A percentile compares a stretch with the other conserved stretches of the same genome.
phyloP scores from a whole-genome alignment of 2,888 invertebrate genomes.

The Callimorpha dominula region DNA sequence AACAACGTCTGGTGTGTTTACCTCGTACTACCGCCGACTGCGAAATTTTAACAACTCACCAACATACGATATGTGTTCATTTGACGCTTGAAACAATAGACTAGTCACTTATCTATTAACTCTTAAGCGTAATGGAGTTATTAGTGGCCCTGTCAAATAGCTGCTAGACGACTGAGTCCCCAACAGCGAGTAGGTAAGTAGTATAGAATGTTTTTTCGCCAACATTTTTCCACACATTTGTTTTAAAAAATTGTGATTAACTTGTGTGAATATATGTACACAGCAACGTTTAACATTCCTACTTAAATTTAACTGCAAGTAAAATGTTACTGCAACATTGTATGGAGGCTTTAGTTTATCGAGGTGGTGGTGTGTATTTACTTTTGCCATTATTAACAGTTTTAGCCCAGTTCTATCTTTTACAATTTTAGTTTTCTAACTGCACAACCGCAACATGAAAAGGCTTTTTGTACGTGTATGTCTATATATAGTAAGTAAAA shows the following conservation, averaged over 20 bases:
- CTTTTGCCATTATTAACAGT: not conserved
- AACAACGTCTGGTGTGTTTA: constrained; percentile 75
- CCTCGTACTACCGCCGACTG: constrained; percentile 62
- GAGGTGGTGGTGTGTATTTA: not conserved
- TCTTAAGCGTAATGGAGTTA: constrained; percentile 39
- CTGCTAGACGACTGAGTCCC: not conserved
- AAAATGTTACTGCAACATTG: not conserved
- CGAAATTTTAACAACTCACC: constrained; percentile 63
- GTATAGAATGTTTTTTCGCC: not conserved
- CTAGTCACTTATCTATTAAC: constrained; percentile 29
- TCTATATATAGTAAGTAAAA: not conserved
- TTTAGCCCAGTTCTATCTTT: not conserved
- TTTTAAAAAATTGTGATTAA: not conserved
- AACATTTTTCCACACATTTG: not conserved
- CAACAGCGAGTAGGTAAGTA: not conserved
- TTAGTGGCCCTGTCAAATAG: constrained; percentile 39
- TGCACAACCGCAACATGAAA: not conserved
- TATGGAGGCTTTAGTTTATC: not conserved
- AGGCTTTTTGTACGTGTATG: not conserved
- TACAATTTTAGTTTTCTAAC: not conserved
- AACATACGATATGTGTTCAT: constrained; percentile 31
- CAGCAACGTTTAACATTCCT: not conserved
- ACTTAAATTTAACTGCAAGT: not conserved
- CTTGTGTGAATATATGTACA: not conserved
- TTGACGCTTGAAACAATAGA: constrained; percentile 40